Percentiles rank a stretch among this genome's conserved stretches.
These are phyloP conservation scores for Diaperis boleti DNA, from an alignment of 2,888 invertebrate species.

Conservation along the genomic window DNA sequence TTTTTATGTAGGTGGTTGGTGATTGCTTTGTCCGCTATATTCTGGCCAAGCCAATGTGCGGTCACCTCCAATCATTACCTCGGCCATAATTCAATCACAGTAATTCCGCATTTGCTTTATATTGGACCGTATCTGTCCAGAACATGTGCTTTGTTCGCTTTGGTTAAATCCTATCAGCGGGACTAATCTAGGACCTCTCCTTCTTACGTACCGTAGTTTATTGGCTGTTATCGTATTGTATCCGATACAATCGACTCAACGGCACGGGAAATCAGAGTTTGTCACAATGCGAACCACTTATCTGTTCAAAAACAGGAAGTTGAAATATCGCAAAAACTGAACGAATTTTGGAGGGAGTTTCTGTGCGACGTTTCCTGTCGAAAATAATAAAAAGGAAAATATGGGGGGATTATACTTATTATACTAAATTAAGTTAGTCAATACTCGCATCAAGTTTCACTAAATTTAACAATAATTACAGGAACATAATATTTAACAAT, in stretches of 20 bases:
- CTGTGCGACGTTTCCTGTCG: slow-evolving; percentile 8
- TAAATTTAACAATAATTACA: no score
- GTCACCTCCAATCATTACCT: slow-evolving; percentile 46
- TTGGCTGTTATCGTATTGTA: slow-evolving; percentile 45
- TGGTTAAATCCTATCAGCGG: slow-evolving; percentile 37
- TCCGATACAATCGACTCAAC: slow-evolving; percentile 44
- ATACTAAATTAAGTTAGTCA: no score
- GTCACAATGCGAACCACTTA: slow-evolving; percentile 26
- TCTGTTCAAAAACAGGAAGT: slow-evolving; percentile 26
- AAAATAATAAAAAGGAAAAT: no score
- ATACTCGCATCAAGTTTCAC: no score
- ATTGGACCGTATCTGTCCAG: slow-evolving; percentile 41
- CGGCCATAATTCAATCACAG: slow-evolving; percentile 45
- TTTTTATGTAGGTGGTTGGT: slow-evolving; percentile 47
- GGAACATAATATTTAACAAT: no score
- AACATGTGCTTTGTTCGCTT: slow-evolving; percentile 37
- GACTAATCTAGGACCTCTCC: slow-evolving; percentile 28
- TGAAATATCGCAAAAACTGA: slow-evolving; percentile 5
- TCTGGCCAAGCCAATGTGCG: slow-evolving; percentile 36
- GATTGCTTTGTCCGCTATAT: slow-evolving; percentile 45
- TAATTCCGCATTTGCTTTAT: slow-evolving; percentile 42
- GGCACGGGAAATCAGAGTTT: slow-evolving; percentile 41
- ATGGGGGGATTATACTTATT: no score
- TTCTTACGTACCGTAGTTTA: slow-evolving; percentile 40
- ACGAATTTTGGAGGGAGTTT: slow-evolving; percentile 10